These are phyloP conservation scores for Hedychridium roseum DNA, from an alignment of 2,888 invertebrate species.

Conservation along the genomic window DNA sequence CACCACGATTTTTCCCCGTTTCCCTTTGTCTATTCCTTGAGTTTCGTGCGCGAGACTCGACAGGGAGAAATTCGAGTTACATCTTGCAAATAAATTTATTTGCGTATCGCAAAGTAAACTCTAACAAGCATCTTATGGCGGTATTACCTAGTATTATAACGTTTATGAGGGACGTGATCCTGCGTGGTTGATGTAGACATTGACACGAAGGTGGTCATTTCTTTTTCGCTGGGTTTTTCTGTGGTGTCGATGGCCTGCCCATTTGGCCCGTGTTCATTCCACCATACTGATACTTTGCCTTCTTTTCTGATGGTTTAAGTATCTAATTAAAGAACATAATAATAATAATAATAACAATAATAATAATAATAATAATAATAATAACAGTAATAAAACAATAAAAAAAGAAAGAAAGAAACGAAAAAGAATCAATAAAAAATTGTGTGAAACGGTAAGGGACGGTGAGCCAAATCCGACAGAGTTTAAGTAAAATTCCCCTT, in stretches of 20 bases:
- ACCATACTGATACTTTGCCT: slow-evolving; percentile 98
- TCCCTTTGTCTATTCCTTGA: too few relatives aligned
- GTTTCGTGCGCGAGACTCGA: too few relatives aligned
- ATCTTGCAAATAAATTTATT: too few relatives aligned
- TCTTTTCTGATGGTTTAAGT: slow-evolving; percentile 98
- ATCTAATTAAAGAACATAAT: slow-evolving; percentile 71
- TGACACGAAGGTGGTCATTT: slow-evolving; percentile 70
- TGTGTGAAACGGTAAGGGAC: too few relatives aligned
- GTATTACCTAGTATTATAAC: slow-evolving; percentile 33
- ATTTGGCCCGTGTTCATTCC: slow-evolving; percentile 76
- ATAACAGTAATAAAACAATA: too few relatives aligned
- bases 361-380: too few relatives aligned
- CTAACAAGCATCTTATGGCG: slow-evolving; percentile 23
- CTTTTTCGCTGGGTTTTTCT: slow-evolving; percentile 72
- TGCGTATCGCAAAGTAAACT: slow-evolving; percentile 18
- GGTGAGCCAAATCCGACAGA: too few relatives aligned
- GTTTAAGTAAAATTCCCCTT: slow-evolving; percentile 38
- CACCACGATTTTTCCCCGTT: too few relatives aligned
- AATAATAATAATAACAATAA: neutral
- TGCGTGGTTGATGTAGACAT: slow-evolving; percentile 56
- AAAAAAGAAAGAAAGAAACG: too few relatives aligned
- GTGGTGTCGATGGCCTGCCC: slow-evolving; percentile 82
- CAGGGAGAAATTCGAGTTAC: too few relatives aligned
- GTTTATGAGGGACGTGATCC: slow-evolving; percentile 54
- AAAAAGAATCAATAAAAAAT: too few relatives aligned